A percentile compares a stretch with the other conserved stretches of the same genome.
These are phyloP conservation scores for Onthophagus sagittarius DNA, from an alignment of 2,888 invertebrate genomes.

Conservation along the genomic window DNA sequence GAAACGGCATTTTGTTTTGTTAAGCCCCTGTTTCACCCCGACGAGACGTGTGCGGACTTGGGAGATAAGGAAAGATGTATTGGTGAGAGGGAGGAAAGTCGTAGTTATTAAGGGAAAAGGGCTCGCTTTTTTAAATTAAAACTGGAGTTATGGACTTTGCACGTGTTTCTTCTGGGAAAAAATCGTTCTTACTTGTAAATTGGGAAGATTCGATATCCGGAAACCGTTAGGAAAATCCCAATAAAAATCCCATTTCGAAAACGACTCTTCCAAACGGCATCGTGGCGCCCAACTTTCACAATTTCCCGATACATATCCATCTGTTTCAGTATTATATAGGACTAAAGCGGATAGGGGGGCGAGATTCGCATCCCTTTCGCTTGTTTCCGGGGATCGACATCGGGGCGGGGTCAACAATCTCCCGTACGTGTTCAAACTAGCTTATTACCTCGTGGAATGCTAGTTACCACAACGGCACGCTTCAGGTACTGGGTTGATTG, in stretches of 20 bases:
- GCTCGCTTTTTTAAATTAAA: not conserved
- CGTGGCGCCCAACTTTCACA: constrained; percentile 18
- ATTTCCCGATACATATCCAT: constrained; percentile 18
- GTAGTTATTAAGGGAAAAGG: not conserved
- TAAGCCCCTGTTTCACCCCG: not conserved
- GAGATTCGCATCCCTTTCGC: not conserved
- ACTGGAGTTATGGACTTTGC: not conserved
- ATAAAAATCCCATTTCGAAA: constrained; percentile 8
- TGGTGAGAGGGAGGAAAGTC: not conserved
- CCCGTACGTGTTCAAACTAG: not conserved
- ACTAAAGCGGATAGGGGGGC: not conserved
- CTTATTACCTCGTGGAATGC: not conserved
- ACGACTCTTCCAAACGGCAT: constrained; percentile 13
- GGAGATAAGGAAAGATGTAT: not conserved
- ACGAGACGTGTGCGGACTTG: not conserved
- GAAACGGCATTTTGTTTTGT: not conserved
- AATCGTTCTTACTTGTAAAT: constrained; percentile 14
- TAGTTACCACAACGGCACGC: not conserved
- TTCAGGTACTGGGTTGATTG: not conserved
- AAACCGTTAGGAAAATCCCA: constrained; percentile 13
- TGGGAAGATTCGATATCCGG: not conserved
- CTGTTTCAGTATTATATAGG: constrained; percentile 9
- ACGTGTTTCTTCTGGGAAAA: not conserved
- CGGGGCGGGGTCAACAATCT: not conserved
- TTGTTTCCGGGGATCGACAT: not conserved